These are phyloP conservation scores for Suillia variegata DNA, from an alignment of 2,888 invertebrate species.

Conservation along the genomic window DNA sequence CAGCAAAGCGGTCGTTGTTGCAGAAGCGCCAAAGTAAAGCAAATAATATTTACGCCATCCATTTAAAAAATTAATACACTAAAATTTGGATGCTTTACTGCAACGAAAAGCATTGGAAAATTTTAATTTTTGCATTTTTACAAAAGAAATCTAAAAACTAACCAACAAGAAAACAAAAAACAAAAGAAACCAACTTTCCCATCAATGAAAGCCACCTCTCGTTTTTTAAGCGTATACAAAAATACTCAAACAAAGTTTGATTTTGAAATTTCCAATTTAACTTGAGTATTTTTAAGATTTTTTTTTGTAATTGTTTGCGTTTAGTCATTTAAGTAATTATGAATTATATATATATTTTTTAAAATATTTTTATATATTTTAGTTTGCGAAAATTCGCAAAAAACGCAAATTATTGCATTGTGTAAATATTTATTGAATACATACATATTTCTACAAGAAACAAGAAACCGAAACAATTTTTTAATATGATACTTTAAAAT, in stretches of 20 bases:
- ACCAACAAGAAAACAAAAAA: not conserved
- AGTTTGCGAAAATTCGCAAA: not conserved
- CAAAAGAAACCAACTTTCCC: not conserved
- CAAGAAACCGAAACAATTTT: too few relatives aligned
- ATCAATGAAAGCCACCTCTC: too few relatives aligned
- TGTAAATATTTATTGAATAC: conserved; percentile 24
- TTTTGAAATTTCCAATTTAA: conserved; percentile 2
- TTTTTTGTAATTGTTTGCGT: not conserved
- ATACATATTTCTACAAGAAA: too few relatives aligned
- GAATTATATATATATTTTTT: not conserved
- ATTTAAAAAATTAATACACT: not conserved
- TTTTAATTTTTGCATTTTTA: not conserved
- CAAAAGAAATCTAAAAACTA: too few relatives aligned
- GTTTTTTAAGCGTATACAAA: not conserved
- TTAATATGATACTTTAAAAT: not conserved
- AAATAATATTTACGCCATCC: not conserved
- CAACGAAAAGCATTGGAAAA: not conserved
- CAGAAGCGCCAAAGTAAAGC: not conserved
- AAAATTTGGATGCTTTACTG: not conserved
- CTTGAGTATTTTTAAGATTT: conserved; percentile 6
- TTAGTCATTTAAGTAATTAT: conserved; percentile 3
- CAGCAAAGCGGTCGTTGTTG: not conserved
- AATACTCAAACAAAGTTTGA: conserved; percentile 5
- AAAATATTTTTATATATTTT: not conserved
- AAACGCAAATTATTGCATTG: conserved; percentile 6